Conservation (phyloP, 1,140 invertebrate genomes). For the Papilio polyxenes region DNA sequence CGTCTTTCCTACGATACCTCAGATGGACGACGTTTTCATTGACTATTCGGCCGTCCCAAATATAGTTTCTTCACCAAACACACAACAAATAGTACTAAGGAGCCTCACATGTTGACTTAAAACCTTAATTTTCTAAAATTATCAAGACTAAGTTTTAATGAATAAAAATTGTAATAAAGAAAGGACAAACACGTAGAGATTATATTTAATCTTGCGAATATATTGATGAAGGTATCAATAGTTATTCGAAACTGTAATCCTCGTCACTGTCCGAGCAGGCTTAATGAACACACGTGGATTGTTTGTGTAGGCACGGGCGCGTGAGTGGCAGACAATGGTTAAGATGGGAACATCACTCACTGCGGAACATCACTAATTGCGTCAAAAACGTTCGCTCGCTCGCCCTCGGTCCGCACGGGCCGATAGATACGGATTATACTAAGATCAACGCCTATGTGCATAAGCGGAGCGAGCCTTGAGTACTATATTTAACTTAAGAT, state of each 20-base stretch:
- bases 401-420: constrained; percentile 26
- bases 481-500: not conserved
- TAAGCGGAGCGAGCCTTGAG: not conserved
- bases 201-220: not conserved
- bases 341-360: constrained; percentile 19
- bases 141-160: not conserved
- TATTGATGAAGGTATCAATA: not conserved
- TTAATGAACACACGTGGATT: constrained; percentile 13
- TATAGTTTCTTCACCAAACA: not conserved
- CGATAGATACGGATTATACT: constrained; percentile 22
- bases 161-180: no score
- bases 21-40: not conserved
- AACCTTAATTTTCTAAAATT: not conserved
- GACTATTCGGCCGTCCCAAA: not conserved
- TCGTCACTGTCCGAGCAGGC: not conserved
- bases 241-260: constrained; percentile 9
- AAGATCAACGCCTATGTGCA: not conserved
- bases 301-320: constrained; percentile 7
- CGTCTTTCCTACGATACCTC: no score
- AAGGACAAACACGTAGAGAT: not conserved
- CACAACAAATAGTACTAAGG: not conserved
- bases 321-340: constrained; percentile 34
- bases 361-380: constrained; percentile 25
- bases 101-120: not conserved
- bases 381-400: constrained; percentile 29